phyloP scores from a whole-genome alignment of 2,888 invertebrate species.

The Nineta flava region DNA sequence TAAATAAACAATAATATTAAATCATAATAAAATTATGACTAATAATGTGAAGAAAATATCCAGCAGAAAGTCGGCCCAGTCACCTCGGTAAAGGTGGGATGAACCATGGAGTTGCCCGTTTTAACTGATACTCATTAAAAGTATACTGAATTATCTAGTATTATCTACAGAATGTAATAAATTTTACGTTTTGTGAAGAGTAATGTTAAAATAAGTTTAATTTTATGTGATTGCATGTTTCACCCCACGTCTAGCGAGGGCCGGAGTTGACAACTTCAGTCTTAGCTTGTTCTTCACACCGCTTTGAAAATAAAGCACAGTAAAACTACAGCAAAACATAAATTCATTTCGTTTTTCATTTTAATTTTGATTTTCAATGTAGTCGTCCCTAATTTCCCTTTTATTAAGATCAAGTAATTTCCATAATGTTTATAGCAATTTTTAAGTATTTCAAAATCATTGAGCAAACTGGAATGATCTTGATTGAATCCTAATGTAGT shows the following conservation, averaged over 20 bases:
- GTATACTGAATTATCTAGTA: background rate
- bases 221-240: conserved; percentile 6
- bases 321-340: conserved; percentile 12
- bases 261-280: conserved; percentile 28
- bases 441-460: too few relatives aligned
- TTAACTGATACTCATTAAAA: background rate
- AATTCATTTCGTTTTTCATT: too few relatives aligned
- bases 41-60: too few relatives aligned
- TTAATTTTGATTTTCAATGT: too few relatives aligned
- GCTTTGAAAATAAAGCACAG: conserved; percentile 21
- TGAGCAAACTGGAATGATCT: too few relatives aligned
- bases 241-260: conserved; percentile 13
- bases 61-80: background rate
- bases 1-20: too few relatives aligned
- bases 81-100: conserved; percentile 4
- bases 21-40: too few relatives aligned
- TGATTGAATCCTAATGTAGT: too few relatives aligned
- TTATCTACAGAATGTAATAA: too few relatives aligned
- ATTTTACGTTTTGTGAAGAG: background rate
- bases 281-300: conserved; percentile 33
- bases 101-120: background rate
- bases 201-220: background rate
- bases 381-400: too few relatives aligned
- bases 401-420: too few relatives aligned
- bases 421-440: too few relatives aligned